Evolutionary conservation across 2,888 invertebrate genomes (phyloP).

Genomic region (Acanthosepion lycidas): DNA sequence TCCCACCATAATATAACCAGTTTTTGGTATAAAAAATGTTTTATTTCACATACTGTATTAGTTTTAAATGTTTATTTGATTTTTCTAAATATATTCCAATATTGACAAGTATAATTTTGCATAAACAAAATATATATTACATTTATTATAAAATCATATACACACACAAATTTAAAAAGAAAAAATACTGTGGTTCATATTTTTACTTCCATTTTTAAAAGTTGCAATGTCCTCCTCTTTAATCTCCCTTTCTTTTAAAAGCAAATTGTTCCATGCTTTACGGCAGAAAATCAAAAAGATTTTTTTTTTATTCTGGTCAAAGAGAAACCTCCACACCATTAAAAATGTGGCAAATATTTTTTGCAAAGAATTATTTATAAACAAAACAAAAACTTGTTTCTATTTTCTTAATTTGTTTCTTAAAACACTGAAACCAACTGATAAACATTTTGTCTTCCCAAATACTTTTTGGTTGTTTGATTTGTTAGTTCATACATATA

Average conservation of each 20-base stretch:
- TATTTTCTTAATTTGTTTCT: conserved; percentile 18
- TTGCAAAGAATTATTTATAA: not conserved
- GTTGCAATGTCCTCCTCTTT: not conserved
- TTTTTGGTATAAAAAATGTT: not conserved
- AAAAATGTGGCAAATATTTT: not conserved
- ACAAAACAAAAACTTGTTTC: not conserved
- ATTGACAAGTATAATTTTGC: not conserved
- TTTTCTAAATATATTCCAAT: not conserved
- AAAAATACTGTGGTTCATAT: not conserved
- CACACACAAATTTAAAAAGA: not conserved
- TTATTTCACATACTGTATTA: not conserved
- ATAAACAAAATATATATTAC: not conserved
- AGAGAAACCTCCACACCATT: not conserved
- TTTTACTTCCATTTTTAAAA: not conserved
- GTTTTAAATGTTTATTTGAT: not conserved
- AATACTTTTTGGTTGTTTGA: not conserved
- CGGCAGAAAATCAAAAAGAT: not conserved
- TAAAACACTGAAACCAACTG: not conserved
- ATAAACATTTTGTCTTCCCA: not conserved
- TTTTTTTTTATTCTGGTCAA: not conserved
- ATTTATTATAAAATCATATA: not conserved
- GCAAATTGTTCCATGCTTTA: not conserved
- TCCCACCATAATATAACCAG: not conserved
- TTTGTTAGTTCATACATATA: not conserved
- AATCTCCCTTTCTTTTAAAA: not conserved